Evolutionary conservation across 2,797 vertebrate genomes (phyloP).

Genomic region (Rallus crepitans): DNA sequence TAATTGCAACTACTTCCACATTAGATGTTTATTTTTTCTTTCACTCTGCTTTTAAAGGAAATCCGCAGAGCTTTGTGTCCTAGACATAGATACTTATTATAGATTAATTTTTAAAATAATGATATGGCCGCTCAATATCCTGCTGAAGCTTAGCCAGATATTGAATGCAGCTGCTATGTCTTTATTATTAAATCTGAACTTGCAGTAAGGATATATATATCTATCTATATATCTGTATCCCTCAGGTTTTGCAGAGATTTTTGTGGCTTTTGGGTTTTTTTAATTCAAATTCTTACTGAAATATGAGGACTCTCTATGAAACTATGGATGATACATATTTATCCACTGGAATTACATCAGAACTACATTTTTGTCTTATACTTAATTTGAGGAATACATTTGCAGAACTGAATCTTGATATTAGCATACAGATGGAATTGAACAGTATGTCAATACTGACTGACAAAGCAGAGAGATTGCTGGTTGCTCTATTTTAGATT

Average conservation of each 20-base stretch:
- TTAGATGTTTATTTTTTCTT: background rate
- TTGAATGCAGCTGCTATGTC: background rate
- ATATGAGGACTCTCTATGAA: background rate
- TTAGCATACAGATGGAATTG: conserved; percentile 80
- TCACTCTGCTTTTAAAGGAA: background rate
- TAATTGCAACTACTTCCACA: background rate
- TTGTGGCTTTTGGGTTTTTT: background rate
- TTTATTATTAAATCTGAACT: conserved; percentile 8
- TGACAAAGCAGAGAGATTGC: conserved; percentile 74
- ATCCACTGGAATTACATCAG: conserved; percentile 45
- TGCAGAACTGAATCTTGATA: conserved; percentile 68
- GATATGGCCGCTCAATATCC: background rate
- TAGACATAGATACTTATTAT: background rate
- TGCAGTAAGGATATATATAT: conserved; percentile 6
- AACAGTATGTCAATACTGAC: conserved; percentile 75
- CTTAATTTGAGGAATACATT: conserved; percentile 67
- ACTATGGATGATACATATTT: conserved; percentile 48
- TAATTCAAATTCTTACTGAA: conserved; percentile 39
- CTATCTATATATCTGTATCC: background rate
- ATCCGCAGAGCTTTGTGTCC: background rate
- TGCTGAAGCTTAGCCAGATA: background rate
- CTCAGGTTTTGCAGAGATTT: background rate
- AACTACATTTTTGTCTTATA: conserved; percentile 48
- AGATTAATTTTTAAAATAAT: background rate
- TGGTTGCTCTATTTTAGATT: conserved; percentile 72